Conservation (phyloP, 2,797 vertebrate genomes). For the Ctenopoma multispine region DNA sequence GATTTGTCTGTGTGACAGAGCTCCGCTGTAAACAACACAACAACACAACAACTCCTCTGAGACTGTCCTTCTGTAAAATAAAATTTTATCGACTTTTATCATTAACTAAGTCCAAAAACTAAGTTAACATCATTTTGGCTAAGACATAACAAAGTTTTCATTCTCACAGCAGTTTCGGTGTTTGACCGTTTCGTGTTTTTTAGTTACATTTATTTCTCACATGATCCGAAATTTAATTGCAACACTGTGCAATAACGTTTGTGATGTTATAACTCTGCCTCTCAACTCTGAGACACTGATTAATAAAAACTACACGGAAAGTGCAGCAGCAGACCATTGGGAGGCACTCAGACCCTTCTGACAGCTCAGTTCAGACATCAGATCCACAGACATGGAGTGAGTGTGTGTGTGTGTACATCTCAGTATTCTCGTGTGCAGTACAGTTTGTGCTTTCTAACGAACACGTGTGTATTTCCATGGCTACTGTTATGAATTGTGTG, state of each 20-base stretch:
- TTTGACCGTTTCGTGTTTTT: too few species aligned
- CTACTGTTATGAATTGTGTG: conserved; percentile 26
- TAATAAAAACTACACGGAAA: conserved; percentile 9
- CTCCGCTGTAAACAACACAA: too few species aligned
- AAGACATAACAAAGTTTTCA: too few species aligned
- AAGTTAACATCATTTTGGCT: too few species aligned
- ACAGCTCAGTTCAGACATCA: conserved; percentile 17
- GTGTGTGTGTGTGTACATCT: conserved; percentile 10
- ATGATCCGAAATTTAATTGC: neutral
- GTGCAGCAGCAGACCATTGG: conserved; percentile 49
- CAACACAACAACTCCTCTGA: too few species aligned
- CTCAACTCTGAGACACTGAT: neutral
- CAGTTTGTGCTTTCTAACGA: neutral
- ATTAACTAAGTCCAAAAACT: too few species aligned
- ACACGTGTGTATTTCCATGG: conserved; percentile 52
- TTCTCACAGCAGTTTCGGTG: too few species aligned
- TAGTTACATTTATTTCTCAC: too few species aligned
- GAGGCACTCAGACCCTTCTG: conserved; percentile 63
- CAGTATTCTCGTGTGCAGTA: neutral
- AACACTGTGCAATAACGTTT: neutral
- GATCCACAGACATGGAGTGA: neutral
- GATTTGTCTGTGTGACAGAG: too few species aligned
- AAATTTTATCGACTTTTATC: too few species aligned
- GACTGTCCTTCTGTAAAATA: too few species aligned
- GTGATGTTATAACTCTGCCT: neutral